Evolutionary conservation across 2,888 invertebrate species (phyloP), one percentile per base, ranked within the genome.

Genomic region (Tanypteryx hageni): DNA sequence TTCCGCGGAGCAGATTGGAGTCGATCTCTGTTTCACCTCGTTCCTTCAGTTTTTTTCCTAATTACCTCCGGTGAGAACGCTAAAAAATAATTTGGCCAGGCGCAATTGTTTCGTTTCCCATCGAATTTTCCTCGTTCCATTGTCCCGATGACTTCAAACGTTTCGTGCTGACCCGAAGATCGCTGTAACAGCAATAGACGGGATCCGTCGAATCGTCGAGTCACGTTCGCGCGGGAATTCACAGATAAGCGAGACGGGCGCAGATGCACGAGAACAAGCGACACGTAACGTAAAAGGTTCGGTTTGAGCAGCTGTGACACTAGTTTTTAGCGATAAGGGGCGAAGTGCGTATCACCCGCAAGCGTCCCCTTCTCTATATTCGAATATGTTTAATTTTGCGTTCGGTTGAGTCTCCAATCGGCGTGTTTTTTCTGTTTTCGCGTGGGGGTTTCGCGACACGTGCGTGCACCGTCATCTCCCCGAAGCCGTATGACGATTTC

Each of bases 191-290:
- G 76, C 10, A 13, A 76, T 76, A 22, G 76, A 76, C 27, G 76
- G 76, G 27, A 76, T 22, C 76, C 13, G 13, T 61, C 61, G 61
- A 61, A 61, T 16, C 61, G 76, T 76, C 14, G 76, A 76, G 76
- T 76, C 76, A 76, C 76, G 76, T 76, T 76, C 76, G 22, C 5
- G 44, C 44, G 44, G 1, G 44, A 1, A 44, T 44, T 76, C 76
- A 13, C 11, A 76, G 76, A 76, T 76, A 76, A 76, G 76, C 27
- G 22, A 76, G 76, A 44, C 44, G 44, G 76, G 22, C 76, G 76
- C 76, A 76, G 76, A 76, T 76, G 76, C 22, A 76, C 76, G 76
- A 27, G 27, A 76, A 27, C 22, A 76, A 76, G 76, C 76, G 76
- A 76, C 76, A 76, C 27, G 76, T 76, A 27, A 76, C 76, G 27